Base-by-base conservation (phyloP, 2,797 vertebrate genomes). In the Loris lydekkerianus region DNA sequence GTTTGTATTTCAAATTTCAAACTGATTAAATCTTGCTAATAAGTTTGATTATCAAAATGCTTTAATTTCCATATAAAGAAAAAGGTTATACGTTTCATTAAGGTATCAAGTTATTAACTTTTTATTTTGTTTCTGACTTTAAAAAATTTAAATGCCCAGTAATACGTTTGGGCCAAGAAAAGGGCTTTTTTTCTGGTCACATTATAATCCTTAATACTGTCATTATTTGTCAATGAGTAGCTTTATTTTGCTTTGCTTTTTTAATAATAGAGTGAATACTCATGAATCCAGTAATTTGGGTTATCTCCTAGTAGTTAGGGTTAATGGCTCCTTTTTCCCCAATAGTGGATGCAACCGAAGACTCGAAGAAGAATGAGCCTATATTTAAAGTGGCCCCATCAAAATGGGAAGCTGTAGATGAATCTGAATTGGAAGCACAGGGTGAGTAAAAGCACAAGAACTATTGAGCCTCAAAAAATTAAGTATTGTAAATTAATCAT, bases 381-480 rank as follows among this genome's bases (percentile, higher is more conserved):
- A 99, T 99, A 93, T 99, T 99, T 98, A 99, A 99, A 98, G 99
- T 99, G 90, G 99, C 99, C 0, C 99, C 99, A 17, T 99, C 99
- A 0, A 99, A 99, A 97, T 99, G 99, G 99, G 99, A 99, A 98
- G 99, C 99, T 81, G 99, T 99, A 95, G 99, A 99, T 96, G 99
- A 99, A 97, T 95, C 99, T 0, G 99, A 99, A 97, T 98, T 99
- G 87, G 98, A 99, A 98, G 98, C 99, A 96, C 99, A 99, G 98
- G 99, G 99, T 99, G 97, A 98, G 98, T 97, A 96, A 95, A 97
- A 97, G 25, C 43, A 56, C 0, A 92, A 7, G 65, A 75, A 95
- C 67, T 75, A n/a, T 0, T 80, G 49, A 86, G 18, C 21, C 73
- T 86, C 84, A 78, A 73, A 53, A 85, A 96, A 34, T 78, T 65